Percentiles rank a stretch among this genome's conserved stretches.
Evolutionary conservation across 2,888 invertebrate species (phyloP).

Genomic region (Autographa gamma): DNA sequence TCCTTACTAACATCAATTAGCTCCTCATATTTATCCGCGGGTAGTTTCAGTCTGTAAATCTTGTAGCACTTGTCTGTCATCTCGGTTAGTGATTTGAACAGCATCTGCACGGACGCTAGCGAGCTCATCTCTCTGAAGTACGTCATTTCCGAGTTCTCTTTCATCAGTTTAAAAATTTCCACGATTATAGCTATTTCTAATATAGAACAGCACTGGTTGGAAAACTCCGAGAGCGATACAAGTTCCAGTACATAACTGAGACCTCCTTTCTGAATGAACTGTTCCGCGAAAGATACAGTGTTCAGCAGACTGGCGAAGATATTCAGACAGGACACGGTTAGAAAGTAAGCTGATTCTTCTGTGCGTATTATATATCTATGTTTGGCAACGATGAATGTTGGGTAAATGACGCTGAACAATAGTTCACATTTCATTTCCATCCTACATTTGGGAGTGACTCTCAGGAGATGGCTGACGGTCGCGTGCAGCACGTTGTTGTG

Average conservation of each 20-base stretch:
- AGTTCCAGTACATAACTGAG: constrained; percentile 88
- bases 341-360: constrained; percentile 87
- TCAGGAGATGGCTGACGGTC: constrained; percentile 88
- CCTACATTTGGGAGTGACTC: constrained; percentile 88
- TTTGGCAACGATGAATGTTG: constrained; percentile 89
- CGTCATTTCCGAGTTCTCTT: constrained; percentile 72
- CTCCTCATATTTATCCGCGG: constrained; percentile 72
- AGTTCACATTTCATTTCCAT: constrained; percentile 88
- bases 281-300: constrained; percentile 88
- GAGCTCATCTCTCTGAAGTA: constrained; percentile 78
- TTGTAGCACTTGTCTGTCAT: constrained; percentile 78
- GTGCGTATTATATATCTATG: constrained; percentile 82
- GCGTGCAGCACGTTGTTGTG: constrained; percentile 86
- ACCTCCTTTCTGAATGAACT: constrained; percentile 89
- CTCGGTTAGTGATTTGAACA: constrained; percentile 79
- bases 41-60: constrained; percentile 75
- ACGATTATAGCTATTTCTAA: constrained; percentile 90
- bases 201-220: constrained; percentile 89
- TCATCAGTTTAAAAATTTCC: constrained; percentile 87
- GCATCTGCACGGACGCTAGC: constrained; percentile 81
- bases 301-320: constrained; percentile 89
- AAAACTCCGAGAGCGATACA: constrained; percentile 86
- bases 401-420: constrained; percentile 89
- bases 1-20: constrained; percentile 74
- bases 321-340: constrained; percentile 89